Conservation (phyloP, 2,113 vertebrate species). For the Baryphthengus martii region DNA sequence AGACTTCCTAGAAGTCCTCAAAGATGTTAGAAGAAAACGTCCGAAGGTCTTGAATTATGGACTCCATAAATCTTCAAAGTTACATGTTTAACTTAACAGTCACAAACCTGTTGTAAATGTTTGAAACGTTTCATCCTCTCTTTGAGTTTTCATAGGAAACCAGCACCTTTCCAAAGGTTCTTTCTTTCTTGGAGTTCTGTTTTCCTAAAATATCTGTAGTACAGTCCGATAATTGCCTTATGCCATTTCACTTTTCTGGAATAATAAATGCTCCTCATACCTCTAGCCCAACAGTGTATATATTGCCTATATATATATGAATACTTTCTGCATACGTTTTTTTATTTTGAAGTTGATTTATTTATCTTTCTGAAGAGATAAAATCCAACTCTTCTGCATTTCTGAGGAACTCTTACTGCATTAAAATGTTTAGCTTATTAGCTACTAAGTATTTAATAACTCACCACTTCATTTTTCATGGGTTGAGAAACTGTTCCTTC, state of each 20-base stretch:
- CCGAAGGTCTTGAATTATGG: neutral
- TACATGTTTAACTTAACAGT: neutral
- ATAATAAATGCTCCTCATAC: neutral
- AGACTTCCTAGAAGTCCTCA: neutral
- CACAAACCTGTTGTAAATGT: neutral
- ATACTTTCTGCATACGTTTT: neutral
- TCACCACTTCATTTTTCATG: neutral
- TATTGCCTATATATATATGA: neutral
- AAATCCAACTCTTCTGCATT: neutral
- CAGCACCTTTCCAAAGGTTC: neutral
- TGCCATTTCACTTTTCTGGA: neutral
- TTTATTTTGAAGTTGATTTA: neutral
- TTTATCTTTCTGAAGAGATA: neutral
- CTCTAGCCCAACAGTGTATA: neutral
- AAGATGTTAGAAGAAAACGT: too few species aligned
- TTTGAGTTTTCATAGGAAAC: conserved; percentile 3
- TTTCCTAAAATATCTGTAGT: neutral
- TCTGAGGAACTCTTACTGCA: neutral
- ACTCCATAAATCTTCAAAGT: neutral
- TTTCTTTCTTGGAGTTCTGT: neutral
- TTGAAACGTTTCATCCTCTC: neutral
- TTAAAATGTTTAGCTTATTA: neutral
- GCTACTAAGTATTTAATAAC: neutral
- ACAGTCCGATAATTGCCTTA: neutral
- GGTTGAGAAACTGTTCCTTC: neutral